A percentile compares a stretch with the other conserved stretches of the same genome.
phyloP scores from a whole-genome alignment of 2,888 invertebrate genomes.

The Nymphalis c-album region DNA sequence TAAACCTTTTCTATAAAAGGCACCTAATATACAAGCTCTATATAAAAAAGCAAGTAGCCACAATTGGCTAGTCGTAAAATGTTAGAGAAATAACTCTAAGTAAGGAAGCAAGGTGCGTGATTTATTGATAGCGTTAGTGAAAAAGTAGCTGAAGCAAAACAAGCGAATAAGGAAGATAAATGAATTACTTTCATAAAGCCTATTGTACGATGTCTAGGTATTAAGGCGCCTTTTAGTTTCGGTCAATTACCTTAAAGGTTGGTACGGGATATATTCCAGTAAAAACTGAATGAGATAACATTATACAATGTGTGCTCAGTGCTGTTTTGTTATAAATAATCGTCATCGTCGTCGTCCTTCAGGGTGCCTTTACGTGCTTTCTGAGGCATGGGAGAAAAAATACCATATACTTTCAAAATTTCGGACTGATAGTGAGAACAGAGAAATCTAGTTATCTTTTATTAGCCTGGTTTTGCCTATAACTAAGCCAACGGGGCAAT shows the following conservation, averaged over 20 bases:
- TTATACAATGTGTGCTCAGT: neutral
- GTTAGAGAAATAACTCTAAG: conserved; percentile 64
- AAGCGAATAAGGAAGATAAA: conserved; percentile 74
- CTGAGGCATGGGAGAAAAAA: too few species aligned
- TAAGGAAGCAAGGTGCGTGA: conserved; percentile 70
- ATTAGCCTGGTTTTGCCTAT: too few species aligned
- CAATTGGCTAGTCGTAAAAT: conserved; percentile 30
- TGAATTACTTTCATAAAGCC: conserved; percentile 67
- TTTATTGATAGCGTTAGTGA: conserved; percentile 69
- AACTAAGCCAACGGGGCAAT: too few species aligned
- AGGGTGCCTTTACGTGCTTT: too few species aligned
- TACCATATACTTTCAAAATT: too few species aligned
- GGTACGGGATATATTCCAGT: conserved; percentile 12
- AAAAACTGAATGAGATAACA: neutral
- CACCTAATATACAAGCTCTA: neutral
- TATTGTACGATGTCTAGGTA: conserved; percentile 31
- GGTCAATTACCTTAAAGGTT: conserved; percentile 44
- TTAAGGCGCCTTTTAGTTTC: conserved; percentile 44
- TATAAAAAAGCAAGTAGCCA: conserved; percentile 5
- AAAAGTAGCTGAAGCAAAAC: conserved; percentile 66
- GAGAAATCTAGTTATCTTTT: too few species aligned
- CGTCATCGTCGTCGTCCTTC: too few species aligned
- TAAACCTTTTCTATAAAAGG: neutral
- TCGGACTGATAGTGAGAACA: too few species aligned
- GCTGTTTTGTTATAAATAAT: too few species aligned